Evolutionary conservation across 2,888 invertebrate species (phyloP), one percentile per base, ranked within the genome.

Genomic region (Ariolimax columbianus): DNA sequence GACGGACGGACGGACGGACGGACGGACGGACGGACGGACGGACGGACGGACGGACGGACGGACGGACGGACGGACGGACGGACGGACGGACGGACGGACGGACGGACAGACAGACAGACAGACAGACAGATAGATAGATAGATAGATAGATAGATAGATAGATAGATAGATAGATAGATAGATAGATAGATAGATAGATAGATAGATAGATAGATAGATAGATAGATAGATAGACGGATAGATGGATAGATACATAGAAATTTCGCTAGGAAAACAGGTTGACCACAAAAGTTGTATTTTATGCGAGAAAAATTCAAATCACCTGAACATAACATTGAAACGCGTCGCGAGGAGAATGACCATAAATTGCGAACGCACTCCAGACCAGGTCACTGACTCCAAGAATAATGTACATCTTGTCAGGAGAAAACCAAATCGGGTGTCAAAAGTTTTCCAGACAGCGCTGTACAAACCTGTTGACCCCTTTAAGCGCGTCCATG

Each of bases 121-220:
- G 47, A 47, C 17, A 47, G 47, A 47, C 17, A 47, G 47, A 47
- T 47, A 47, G 47, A 47, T 47, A 47, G 47, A 63, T 63, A 63
- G 63, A 63, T 63, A 63, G 63, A 63, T 63, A 63, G 63, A 63
- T 63, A 63, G 63, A 63, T 63, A 63, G 63, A 63, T 63, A 63
- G 63, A 63, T 63, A 63, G 63, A 63, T 63, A 63, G 63, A 63
- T 63, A 63, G 63, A 63, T 63, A 63, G 63, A 63, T 63, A 63
- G 63, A 63, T 63, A 63, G 63, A 63, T 63, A 63, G 63, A 63
- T 63, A 63, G 63, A 63, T 63, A 63, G 63, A 63, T 63, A 63
- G 63, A 63, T 63, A 63, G 63, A 63, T 63, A 63, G 63, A 63
- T 63, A 63, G 63, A 63, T 63, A 63, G 63, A 47, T 47, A 47